A percentile compares a stretch with the other conserved stretches of the same genome.
Evolutionary conservation across 2,113 vertebrate species (phyloP).

Genomic region (Podarcis raffonei): DNA sequence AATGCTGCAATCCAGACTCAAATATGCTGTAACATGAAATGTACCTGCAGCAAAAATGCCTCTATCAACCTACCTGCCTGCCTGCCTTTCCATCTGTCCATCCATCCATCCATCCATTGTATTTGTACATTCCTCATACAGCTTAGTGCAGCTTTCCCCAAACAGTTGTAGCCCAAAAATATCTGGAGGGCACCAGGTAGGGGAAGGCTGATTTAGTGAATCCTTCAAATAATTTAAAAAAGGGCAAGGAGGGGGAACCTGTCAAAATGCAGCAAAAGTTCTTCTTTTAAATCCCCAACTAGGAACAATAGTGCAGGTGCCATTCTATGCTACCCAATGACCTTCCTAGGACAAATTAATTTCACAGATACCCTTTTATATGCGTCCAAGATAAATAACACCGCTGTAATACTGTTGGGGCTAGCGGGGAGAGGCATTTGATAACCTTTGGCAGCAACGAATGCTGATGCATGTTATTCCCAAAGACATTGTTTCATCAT

Average conservation of each 20-base stretch:
- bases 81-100: no score
- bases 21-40: not conserved
- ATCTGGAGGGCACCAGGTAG: no score
- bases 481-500: not conserved
- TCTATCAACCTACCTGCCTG: not conserved
- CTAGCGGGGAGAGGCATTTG: not conserved
- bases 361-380: not conserved
- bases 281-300: not conserved
- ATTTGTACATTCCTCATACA: no score
- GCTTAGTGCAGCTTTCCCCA: no score
- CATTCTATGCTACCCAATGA: not conserved
- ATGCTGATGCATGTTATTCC: not conserved
- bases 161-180: no score
- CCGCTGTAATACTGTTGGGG: not conserved
- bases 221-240: not conserved
- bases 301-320: not conserved
- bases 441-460: not conserved
- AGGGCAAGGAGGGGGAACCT: not conserved
- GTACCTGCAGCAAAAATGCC: not conserved
- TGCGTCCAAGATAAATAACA: slow-evolving; percentile 1
- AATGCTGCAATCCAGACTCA: not conserved
- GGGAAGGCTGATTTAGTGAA: not conserved
- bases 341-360: not conserved
- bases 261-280: not conserved
- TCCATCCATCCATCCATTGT: no score